phyloP scores from a whole-genome alignment of 64 coral and sea anemone species.

The Stylophora pistillata region DNA sequence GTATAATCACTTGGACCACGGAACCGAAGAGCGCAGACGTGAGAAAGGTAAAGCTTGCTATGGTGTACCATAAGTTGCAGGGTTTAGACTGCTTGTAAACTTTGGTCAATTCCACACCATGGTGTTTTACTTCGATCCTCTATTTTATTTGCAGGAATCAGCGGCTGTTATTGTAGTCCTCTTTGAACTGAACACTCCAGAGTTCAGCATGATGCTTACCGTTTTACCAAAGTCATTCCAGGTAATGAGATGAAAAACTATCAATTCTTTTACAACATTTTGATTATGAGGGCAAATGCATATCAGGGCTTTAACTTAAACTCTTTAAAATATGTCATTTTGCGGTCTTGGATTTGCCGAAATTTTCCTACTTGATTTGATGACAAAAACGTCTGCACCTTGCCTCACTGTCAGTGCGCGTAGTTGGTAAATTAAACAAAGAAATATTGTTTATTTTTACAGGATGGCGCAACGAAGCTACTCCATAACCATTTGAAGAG shows the following conservation, averaged over 20 bases:
- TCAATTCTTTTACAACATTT: too few relatives aligned
- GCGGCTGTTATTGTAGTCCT: constrained; percentile 94
- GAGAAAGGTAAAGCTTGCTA: constrained; percentile 68
- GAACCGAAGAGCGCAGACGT: constrained; percentile 98
- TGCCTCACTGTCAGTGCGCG: too few relatives aligned
- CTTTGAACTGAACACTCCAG: constrained; percentile 97
- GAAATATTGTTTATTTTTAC: constrained; percentile 1
- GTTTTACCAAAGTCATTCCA: constrained; percentile 97
- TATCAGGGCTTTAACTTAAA: too few relatives aligned
- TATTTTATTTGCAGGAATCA: constrained; percentile 69
- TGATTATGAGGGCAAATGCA: too few relatives aligned
- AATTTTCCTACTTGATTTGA: too few relatives aligned
- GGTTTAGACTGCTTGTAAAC: not conserved
- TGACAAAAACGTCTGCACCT: too few relatives aligned
- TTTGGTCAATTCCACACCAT: not conserved
- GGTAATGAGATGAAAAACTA: constrained; percentile 29
- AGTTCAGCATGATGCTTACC: constrained; percentile 97
- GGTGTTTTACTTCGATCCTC: not conserved
- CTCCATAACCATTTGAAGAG: constrained; percentile 96
- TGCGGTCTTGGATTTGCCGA: too few relatives aligned
- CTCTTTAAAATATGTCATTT: too few relatives aligned
- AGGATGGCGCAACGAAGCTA: constrained; percentile 97
- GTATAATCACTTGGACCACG: constrained; percentile 96
- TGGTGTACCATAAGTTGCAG: not conserved
- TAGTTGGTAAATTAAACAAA: not conserved